Evolutionary conservation across 2,888 invertebrate genomes (phyloP).

Genomic region (Lasioglossum malachurum): DNA sequence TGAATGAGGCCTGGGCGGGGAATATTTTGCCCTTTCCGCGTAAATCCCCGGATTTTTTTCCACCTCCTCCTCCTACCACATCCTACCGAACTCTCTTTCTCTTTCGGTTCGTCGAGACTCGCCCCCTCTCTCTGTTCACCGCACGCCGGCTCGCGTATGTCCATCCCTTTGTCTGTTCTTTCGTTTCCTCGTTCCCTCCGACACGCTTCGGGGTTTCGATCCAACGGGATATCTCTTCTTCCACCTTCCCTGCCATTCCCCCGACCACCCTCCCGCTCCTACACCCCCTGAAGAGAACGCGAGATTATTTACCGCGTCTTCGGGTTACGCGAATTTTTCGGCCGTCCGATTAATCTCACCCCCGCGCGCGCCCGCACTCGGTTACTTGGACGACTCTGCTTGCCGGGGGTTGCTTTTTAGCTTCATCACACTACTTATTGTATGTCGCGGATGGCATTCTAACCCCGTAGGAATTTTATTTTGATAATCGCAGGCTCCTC

Average conservation of each 20-base stretch:
- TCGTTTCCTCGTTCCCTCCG: conserved; percentile 17
- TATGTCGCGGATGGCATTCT: not conserved
- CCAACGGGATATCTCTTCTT: conserved; percentile 46
- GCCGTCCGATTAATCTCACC: conserved; percentile 61
- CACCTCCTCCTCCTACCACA: conserved; percentile 63
- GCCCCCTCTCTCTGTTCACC: not conserved
- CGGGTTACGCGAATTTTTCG: conserved; percentile 63
- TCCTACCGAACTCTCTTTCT: conserved; percentile 35
- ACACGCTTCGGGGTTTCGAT: conserved; percentile 44
- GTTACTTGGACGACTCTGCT: not conserved
- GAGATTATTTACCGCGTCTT: conserved; percentile 57
- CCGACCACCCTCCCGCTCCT: too few species aligned
- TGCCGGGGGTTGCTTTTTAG: not conserved
- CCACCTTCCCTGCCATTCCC: not conserved
- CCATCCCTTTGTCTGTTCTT: conserved; percentile 43
- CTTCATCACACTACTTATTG: not conserved
- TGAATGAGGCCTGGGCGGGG: conserved; percentile 84
- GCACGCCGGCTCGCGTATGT: conserved; percentile 11
- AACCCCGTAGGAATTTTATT: not conserved
- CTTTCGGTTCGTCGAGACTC: not conserved
- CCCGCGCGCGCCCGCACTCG: not conserved
- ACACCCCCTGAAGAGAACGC: not conserved
- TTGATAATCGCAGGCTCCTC: too few species aligned
- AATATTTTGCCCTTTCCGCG: conserved; percentile 82
- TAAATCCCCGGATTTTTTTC: conserved; percentile 79